These are phyloP conservation scores for Aporophyla lueneburgensis DNA, from an alignment of 2,888 invertebrate genomes.

Conservation along the genomic window DNA sequence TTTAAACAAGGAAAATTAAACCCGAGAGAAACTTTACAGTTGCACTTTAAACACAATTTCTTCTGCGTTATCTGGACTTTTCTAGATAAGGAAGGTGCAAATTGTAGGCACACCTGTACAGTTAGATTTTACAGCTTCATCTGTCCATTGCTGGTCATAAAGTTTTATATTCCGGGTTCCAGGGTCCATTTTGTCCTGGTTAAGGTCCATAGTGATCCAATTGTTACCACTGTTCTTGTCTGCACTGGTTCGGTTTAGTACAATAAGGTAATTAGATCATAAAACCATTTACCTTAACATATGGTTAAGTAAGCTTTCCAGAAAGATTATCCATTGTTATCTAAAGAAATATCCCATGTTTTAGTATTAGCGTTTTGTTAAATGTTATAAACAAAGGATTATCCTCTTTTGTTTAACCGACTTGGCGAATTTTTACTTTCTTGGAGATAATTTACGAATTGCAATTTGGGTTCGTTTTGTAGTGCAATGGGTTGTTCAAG, in stretches of 20 bases:
- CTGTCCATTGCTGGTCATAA: slow-evolving; percentile 73
- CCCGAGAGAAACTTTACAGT: background rate
- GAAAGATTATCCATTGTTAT: slow-evolving; percentile 67
- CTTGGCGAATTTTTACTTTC: slow-evolving; percentile 24
- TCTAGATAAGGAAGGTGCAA: slow-evolving; percentile 59
- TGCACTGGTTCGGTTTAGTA: slow-evolving; percentile 68
- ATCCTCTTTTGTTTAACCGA: slow-evolving; percentile 61
- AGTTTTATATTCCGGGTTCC: slow-evolving; percentile 77
- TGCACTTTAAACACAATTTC: slow-evolving; percentile 2
- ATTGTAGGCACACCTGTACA: slow-evolving; percentile 67
- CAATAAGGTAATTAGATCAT: slow-evolving; percentile 33
- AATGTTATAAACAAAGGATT: slow-evolving; percentile 77
- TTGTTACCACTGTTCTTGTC: slow-evolving; percentile 65
- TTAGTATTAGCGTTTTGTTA: slow-evolving; percentile 33
- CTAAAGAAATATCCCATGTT: slow-evolving; percentile 54
- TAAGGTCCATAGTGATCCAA: slow-evolving; percentile 24
- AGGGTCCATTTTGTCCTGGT: slow-evolving; percentile 57
- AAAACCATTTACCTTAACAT: slow-evolving; percentile 20
- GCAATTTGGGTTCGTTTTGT: slow-evolving; percentile 26
- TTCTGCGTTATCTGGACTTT: slow-evolving; percentile 14
- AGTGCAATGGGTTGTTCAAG: slow-evolving; percentile 17
- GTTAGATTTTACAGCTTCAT: slow-evolving; percentile 75
- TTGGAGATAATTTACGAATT: slow-evolving; percentile 27
- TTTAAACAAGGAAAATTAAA: background rate
- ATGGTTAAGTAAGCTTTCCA: slow-evolving; percentile 63